Evolutionary conservation across 1,140 invertebrate species (phyloP).

Genomic region (Macrobrachium nipponense): DNA sequence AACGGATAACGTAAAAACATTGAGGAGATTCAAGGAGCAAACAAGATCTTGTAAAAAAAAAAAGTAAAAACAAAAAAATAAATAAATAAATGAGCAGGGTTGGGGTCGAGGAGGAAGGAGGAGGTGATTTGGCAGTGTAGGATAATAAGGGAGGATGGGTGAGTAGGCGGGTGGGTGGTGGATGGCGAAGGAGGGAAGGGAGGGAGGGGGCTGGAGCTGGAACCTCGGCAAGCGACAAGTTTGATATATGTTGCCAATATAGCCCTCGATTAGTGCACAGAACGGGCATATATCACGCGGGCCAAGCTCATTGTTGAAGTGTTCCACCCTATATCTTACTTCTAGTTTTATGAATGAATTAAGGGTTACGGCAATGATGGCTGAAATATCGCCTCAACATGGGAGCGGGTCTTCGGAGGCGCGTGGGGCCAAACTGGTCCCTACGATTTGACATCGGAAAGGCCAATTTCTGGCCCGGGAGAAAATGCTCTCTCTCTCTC

Average conservation of each 20-base stretch:
- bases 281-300: background rate
- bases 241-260: slow-evolving; percentile 26
- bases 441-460: too few species aligned
- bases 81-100: background rate
- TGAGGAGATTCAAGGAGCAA: too few species aligned
- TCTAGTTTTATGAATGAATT: slow-evolving; percentile 16
- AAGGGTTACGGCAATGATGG: background rate
- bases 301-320: background rate
- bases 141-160: background rate
- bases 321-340: slow-evolving; percentile 16
- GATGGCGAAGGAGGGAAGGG: background rate
- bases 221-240: background rate
- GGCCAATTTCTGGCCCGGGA: too few species aligned
- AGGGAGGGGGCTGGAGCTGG: background rate
- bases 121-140: background rate
- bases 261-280: slow-evolving; percentile 2
- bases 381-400: background rate
- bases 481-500: too few species aligned
- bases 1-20: too few species aligned
- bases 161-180: too few species aligned
- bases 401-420: too few species aligned
- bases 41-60: background rate
- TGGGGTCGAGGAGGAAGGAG: background rate
- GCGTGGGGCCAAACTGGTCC: too few species aligned
- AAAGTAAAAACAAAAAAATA: background rate